phyloP scores from a whole-genome alignment of 2,888 invertebrate genomes.

The Chrysomela aeneicollis region DNA sequence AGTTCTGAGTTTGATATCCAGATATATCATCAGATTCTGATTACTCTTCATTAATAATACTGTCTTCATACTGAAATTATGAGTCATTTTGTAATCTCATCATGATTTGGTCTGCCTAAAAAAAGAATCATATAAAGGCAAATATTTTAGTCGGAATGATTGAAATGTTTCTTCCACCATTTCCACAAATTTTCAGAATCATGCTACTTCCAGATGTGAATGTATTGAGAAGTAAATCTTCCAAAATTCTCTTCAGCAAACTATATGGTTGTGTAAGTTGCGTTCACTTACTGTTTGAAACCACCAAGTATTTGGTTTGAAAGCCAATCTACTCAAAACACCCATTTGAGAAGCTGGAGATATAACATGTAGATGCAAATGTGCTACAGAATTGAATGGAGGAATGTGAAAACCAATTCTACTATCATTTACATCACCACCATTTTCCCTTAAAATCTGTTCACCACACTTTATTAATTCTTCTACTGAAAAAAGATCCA shows the following conservation, averaged over 20 bases:
- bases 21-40: too few species aligned
- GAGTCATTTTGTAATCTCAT: constrained; percentile 23
- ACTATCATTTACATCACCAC: constrained; percentile 58
- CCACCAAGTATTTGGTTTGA: constrained; percentile 79
- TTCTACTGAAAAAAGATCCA: constrained; percentile 65
- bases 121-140: constrained; percentile 16
- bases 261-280: too few species aligned
- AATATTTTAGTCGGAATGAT: background rate
- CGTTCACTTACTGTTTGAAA: constrained; percentile 76
- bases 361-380: constrained; percentile 88
- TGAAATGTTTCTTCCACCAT: constrained; percentile 1
- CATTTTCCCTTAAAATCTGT: constrained; percentile 63
- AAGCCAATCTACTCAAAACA: constrained; percentile 70
- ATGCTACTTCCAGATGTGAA: too few species aligned
- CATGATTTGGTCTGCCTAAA: constrained; percentile 35
- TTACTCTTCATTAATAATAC: too few species aligned
- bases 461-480: constrained; percentile 70
- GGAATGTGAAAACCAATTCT: constrained; percentile 90
- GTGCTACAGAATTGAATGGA: constrained; percentile 83
- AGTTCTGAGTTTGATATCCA: too few species aligned
- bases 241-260: too few species aligned
- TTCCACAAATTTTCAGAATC: too few species aligned
- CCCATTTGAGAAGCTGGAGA: constrained; percentile 80
- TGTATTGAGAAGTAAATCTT: too few species aligned
- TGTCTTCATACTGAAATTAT: background rate